phyloP scores from a whole-genome alignment of 1,140 invertebrate genomes.

The Cyphomyrmex costatus region DNA sequence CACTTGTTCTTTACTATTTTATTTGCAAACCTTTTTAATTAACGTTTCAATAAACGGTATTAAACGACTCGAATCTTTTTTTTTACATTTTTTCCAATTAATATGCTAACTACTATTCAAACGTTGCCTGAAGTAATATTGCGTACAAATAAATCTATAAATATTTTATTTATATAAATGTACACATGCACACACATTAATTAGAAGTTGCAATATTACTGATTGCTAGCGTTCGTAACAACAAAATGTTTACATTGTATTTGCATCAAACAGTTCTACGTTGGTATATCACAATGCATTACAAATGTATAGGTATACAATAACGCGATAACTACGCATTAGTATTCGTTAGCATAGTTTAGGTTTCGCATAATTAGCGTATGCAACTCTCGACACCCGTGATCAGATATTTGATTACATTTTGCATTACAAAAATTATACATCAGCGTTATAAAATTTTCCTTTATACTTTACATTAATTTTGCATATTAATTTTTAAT shows the following conservation, averaged over 20 bases:
- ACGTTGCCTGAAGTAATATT: neutral
- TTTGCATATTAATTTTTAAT: neutral
- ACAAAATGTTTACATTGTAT: constrained; percentile 40
- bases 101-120: constrained; percentile 1
- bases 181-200: neutral
- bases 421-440: neutral
- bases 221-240: constrained; percentile 25
- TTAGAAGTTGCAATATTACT: constrained; percentile 30
- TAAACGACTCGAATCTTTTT: neutral
- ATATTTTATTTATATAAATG: constrained; percentile 30
- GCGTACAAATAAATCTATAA: neutral
- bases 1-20: neutral
- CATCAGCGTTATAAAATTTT: neutral
- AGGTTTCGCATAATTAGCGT: constrained; percentile 1
- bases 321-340: constrained; percentile 21
- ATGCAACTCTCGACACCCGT: neutral
- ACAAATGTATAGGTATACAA: neutral
- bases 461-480: neutral
- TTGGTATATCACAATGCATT: constrained; percentile 21
- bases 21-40: neutral
- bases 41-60: neutral
- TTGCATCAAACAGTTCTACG: neutral
- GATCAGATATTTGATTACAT: neutral
- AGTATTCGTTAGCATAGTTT: constrained; percentile 30
- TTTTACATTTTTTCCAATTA: neutral